Conservation (phyloP, 2,113 vertebrate species). For the Phaethon lepturus region DNA sequence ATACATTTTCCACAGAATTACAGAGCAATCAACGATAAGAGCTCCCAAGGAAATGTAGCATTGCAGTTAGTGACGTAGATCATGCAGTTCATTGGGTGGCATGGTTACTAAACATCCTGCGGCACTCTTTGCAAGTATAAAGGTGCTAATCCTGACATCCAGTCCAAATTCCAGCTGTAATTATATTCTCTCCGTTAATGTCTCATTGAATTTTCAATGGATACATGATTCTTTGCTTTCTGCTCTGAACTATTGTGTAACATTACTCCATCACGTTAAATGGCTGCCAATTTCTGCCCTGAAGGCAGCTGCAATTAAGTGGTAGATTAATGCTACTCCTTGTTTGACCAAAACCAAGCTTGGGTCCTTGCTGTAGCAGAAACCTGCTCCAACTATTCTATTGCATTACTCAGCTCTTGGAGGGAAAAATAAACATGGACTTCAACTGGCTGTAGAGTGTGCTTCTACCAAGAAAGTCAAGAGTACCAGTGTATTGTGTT, state of each 20-base stretch:
- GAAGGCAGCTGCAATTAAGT: not conserved
- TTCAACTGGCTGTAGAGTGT: not conserved
- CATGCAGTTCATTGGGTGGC: not conserved
- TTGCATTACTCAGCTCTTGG: not conserved
- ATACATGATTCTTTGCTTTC: not conserved
- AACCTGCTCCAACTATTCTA: not conserved
- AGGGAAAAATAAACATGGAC: not conserved
- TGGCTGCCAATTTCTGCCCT: not conserved
- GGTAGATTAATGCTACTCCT: not conserved
- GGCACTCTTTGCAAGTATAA: not conserved
- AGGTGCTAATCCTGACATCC: not conserved
- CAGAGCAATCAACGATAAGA: not conserved
- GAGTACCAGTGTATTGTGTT: not conserved
- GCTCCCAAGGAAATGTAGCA: not conserved
- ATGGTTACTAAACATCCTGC: not conserved
- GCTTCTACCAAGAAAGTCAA: not conserved
- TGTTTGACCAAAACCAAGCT: not conserved
- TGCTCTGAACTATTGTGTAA: not conserved
- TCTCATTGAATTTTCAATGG: not conserved
- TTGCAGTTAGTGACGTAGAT: not conserved
- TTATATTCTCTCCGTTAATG: not conserved
- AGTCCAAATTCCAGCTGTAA: not conserved
- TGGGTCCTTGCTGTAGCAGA: not conserved
- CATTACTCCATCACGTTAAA: not conserved
- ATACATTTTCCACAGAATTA: constrained; percentile 17